Evolutionary conservation across 1,140 invertebrate genomes (phyloP), one percentile per base, ranked within the genome.

Genomic region (Macrostomum lignano): DNA sequence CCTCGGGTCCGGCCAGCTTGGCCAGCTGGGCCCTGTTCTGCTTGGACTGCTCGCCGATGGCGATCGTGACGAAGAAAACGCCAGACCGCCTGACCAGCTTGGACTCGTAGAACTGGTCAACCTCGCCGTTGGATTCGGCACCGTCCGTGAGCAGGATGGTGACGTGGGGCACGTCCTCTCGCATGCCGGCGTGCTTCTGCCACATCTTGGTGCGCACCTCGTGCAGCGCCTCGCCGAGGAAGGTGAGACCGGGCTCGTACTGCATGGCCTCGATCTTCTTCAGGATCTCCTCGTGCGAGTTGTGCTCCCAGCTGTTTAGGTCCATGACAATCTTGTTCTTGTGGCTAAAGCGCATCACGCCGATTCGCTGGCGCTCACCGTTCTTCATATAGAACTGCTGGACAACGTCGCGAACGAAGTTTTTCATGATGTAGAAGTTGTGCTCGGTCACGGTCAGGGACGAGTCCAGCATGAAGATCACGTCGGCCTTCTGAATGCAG

Each of bases 371-470:
- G 15, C 20, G 15, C 14, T 14, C 20, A 6, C 28, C 28, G 20
- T 30, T 20, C 6, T 20, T 5, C 6, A 30, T 9, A 17, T 30
- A 14, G 28, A 30, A 30, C 11, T 30, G 28, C 28, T 30, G 28
- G 20, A 30, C 6, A 30, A 30, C 13, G 15, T 14, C 15, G 13
- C 20, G 28, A 17, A 30, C 28, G 20, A 30, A 30, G 11, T 20
- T 30, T 11, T 30, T 30, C 28, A 30, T 30, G 15, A 20, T 30
- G 11, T 30, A 30, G 13, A 30, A 30, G 11, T 30, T 20, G 20
- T 6, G 9, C 6, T 30, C 28, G 6, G 14, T 20, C 15, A 30
- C 28, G 15, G 28, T 17, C 15, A 17, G 28, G 5, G 28, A 5
- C 20, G 28, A 30, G 13, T 30, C 28, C 7, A 30, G 10, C 28